Percentiles rank a stretch among this genome's conserved stretches.
phyloP scores from a whole-genome alignment of 2,888 invertebrate genomes.

The Parelbella ahira region DNA sequence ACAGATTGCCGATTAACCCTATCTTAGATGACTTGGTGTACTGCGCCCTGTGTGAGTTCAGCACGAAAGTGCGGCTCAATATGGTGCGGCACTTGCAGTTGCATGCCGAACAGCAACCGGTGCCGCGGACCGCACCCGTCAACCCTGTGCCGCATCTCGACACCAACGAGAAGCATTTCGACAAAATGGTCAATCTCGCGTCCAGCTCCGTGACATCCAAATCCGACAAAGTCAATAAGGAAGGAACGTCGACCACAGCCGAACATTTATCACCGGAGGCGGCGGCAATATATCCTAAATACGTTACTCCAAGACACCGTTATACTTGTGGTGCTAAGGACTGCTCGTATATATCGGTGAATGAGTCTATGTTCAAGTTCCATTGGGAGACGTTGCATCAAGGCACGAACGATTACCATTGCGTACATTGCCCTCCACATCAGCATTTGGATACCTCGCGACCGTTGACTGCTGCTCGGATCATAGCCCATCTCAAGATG shows the following conservation, averaged over 20 bases:
- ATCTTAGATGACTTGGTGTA: constrained; percentile 82
- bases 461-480: constrained; percentile 79
- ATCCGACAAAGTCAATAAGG: constrained; percentile 39
- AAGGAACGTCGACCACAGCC: constrained; percentile 30
- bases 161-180: constrained; percentile 89
- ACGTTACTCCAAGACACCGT: constrained; percentile 77
- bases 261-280: constrained; percentile 40
- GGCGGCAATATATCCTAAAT: constrained; percentile 60
- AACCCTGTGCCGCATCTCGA: constrained; percentile 91
- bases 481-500: constrained; percentile 86
- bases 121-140: constrained; percentile 85
- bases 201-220: constrained; percentile 80
- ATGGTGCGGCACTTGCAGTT: constrained; percentile 85
- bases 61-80: constrained; percentile 85
- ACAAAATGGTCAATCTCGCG: constrained; percentile 91
- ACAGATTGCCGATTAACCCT: constrained; percentile 82
- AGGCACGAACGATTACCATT: constrained; percentile 80
- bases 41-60: constrained; percentile 85
- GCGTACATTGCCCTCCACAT: constrained; percentile 85
- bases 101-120: constrained; percentile 83
- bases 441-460: constrained; percentile 67
- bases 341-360: constrained; percentile 86
- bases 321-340: constrained; percentile 86
- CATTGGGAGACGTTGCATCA: constrained; percentile 87
- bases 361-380: constrained; percentile 85